phyloP scores from a whole-genome alignment of 2,113 vertebrate species.

The Protobothrops flavoviridis region DNA sequence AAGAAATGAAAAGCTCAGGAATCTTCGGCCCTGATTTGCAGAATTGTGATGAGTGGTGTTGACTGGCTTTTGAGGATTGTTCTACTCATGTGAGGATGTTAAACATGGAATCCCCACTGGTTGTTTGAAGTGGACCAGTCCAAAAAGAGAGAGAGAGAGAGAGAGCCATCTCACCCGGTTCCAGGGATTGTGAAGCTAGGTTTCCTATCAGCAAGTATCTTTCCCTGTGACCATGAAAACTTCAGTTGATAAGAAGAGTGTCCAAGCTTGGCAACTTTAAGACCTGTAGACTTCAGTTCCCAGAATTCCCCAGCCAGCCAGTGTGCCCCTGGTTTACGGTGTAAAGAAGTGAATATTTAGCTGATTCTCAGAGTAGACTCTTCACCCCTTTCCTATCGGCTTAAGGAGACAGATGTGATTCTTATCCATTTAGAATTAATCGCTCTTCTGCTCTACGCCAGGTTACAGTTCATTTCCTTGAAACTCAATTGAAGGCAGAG shows the following conservation, averaged over 20 bases:
- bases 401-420: constrained; percentile 19
- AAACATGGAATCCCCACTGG: background rate
- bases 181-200: background rate
- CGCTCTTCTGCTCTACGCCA: background rate
- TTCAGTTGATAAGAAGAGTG: background rate
- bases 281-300: background rate
- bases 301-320: background rate
- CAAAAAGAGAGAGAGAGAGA: background rate
- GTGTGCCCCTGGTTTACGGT: background rate
- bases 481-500: background rate
- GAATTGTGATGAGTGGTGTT: background rate
- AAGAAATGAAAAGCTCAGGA: background rate
- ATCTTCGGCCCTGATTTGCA: background rate
- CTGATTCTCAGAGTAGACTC: background rate
- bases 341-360: background rate
- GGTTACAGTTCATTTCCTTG: constrained; percentile 11
- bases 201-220: background rate
- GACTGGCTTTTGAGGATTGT: background rate
- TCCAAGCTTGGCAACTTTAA: background rate
- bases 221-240: background rate
- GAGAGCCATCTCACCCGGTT: background rate
- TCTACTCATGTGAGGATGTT: background rate
- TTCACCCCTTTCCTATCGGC: constrained; percentile 4
- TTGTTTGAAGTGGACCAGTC: background rate
- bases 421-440: background rate